Percentiles rank a stretch among this genome's conserved stretches.
These are phyloP conservation scores for Dromiciops gliroides DNA, from an alignment of 2,113 vertebrate genomes.

Conservation along the genomic window DNA sequence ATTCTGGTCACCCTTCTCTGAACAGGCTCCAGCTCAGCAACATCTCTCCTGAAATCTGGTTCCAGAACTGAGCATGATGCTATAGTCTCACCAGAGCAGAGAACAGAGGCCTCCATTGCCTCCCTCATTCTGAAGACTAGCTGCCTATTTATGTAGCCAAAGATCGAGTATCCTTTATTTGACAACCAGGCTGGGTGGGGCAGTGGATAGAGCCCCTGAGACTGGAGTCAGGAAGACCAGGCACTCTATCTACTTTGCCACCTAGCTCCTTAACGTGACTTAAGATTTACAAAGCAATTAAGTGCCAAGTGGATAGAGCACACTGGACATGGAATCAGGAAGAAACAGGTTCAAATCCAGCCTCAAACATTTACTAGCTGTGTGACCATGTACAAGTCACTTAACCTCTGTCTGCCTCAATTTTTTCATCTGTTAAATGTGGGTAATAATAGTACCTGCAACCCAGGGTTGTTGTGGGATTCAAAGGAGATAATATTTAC, in stretches of 20 bases:
- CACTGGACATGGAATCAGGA: too few relatives aligned
- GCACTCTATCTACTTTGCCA: too few relatives aligned
- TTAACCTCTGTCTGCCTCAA: not conserved
- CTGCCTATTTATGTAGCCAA: not conserved
- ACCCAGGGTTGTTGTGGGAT: not conserved
- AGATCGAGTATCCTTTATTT: not conserved
- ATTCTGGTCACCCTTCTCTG: not conserved
- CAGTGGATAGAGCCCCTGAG: not conserved
- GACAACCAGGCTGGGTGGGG: not conserved
- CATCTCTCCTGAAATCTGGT: not conserved
- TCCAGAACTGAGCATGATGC: not conserved
- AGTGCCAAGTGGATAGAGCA: too few relatives aligned
- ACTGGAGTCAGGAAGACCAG: not conserved
- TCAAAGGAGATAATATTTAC: not conserved
- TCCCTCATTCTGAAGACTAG: not conserved
- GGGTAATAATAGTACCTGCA: not conserved
- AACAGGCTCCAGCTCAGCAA: not conserved
- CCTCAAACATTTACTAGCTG: not conserved
- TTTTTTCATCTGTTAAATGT: conserved; percentile 70
- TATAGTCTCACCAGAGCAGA: not conserved
- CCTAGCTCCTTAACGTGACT: too few relatives aligned
- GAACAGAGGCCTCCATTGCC: not conserved
- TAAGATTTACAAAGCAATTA: too few relatives aligned
- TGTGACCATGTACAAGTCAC: not conserved
- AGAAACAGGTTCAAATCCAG: conserved; percentile 24